Evolutionary conservation across 2,888 invertebrate species (phyloP).

Genomic region (Cremastinae sp.): DNA sequence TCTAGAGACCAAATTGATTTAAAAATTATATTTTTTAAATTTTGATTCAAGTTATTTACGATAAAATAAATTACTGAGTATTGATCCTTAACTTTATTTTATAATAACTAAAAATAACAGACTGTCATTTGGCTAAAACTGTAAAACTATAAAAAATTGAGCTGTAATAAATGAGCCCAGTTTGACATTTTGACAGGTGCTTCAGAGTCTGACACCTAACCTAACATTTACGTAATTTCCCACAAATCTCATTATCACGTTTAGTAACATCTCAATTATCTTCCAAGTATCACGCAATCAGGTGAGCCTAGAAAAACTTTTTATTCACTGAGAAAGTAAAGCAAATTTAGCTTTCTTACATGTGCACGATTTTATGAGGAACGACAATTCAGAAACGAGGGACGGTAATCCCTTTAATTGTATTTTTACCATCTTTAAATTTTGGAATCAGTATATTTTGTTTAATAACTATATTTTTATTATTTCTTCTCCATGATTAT

Average conservation of each 20-base stretch:
- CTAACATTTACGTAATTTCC: background rate
- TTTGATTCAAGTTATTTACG: too few relatives aligned
- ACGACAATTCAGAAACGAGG: conserved; percentile 62
- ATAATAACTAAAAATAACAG: too few relatives aligned
- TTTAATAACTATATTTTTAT: conserved; percentile 2
- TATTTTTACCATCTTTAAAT: conserved; percentile 44
- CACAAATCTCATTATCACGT: conserved; percentile 9
- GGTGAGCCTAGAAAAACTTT: background rate
- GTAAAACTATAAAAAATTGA: too few relatives aligned
- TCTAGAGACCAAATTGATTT: too few relatives aligned
- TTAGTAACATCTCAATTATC: conserved; percentile 4
- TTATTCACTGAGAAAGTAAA: conserved; percentile 8
- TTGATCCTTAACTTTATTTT: too few relatives aligned
- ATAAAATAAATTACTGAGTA: too few relatives aligned
- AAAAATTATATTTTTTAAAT: too few relatives aligned
- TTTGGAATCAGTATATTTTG: background rate
- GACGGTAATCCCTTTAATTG: conserved; percentile 58
- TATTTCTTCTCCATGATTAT: background rate
- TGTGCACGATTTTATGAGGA: conserved; percentile 66
- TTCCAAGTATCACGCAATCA: background rate
- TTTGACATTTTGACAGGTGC: background rate
- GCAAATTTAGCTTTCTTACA: conserved; percentile 66
- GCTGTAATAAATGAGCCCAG: too few relatives aligned
- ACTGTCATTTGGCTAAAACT: too few relatives aligned
- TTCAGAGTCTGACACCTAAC: background rate